Evolutionary conservation across 2,797 vertebrate species (phyloP).

Genomic region (Podarcis lilfordi): DNA sequence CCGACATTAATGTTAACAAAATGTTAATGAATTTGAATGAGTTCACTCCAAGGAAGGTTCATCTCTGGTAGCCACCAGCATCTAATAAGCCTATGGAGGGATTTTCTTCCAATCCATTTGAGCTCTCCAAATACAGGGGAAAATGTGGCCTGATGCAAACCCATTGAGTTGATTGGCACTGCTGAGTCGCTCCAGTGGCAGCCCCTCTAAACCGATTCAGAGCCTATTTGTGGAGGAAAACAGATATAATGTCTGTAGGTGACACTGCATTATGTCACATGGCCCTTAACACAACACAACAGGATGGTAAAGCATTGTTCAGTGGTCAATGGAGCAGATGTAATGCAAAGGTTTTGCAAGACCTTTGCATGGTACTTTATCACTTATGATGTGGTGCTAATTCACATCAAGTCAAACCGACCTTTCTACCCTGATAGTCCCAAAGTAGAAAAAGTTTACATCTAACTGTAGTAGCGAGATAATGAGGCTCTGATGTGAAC

Average conservation of each 20-base stretch:
- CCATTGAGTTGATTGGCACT: constrained; percentile 10
- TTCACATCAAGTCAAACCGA: not conserved
- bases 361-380: not conserved
- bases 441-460: not conserved
- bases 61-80: not conserved
- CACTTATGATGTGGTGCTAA: not conserved
- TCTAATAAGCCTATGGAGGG: not conserved
- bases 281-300: not conserved
- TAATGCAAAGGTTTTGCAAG: constrained; percentile 2
- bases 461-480: not conserved
- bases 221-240: constrained; percentile 1
- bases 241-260: not conserved
- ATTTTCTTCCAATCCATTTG: not conserved
- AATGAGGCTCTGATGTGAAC: not conserved
- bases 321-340: not conserved
- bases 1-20: constrained; percentile 2
- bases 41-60: not conserved
- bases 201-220: not conserved
- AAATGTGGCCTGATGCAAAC: not conserved
- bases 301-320: not conserved
- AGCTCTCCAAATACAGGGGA: not conserved
- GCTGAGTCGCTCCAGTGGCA: not conserved
- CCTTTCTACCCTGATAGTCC: not conserved
- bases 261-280: not conserved
- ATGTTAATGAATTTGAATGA: constrained; percentile 3